phyloP scores from a whole-genome alignment of 2,797 vertebrate genomes.

The Sebastes nivosus region DNA sequence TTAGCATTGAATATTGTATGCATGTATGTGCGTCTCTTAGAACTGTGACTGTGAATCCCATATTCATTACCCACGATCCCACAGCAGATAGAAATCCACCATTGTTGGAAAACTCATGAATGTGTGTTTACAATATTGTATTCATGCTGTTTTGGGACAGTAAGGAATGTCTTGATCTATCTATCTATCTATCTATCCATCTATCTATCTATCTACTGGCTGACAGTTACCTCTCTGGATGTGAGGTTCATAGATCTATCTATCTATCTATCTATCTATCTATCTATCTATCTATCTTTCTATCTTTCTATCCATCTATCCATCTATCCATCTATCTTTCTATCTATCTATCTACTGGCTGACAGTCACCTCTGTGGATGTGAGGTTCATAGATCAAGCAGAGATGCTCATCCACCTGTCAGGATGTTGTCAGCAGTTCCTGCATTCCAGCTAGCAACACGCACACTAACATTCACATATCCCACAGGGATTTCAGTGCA shows the following conservation, averaged over 20 bases:
- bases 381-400: not conserved
- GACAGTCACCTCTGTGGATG: not conserved
- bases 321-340: not conserved
- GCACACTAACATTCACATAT: not conserved
- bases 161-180: not conserved
- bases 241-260: not conserved
- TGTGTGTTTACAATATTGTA: not conserved
- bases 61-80: constrained; percentile 5
- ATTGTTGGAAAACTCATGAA: not conserved
- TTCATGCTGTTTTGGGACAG: not conserved
- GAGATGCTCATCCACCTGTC: not conserved
- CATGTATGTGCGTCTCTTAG: not conserved
- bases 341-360: not conserved
- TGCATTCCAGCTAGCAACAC: not conserved
- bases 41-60: not conserved
- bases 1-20: not conserved
- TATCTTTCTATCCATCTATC: not conserved
- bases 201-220: not conserved
- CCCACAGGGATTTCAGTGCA: not conserved
- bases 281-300: not conserved
- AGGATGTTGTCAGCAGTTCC: not conserved
- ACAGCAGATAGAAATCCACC: not conserved
- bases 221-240: too few relatives aligned
- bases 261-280: not conserved
- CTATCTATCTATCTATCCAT: not conserved